Evolutionary conservation across 92 coral and sea anemone species (phyloP), one percentile per base, ranked within the genome.

Genomic region (Phenganax subtilis): DNA sequence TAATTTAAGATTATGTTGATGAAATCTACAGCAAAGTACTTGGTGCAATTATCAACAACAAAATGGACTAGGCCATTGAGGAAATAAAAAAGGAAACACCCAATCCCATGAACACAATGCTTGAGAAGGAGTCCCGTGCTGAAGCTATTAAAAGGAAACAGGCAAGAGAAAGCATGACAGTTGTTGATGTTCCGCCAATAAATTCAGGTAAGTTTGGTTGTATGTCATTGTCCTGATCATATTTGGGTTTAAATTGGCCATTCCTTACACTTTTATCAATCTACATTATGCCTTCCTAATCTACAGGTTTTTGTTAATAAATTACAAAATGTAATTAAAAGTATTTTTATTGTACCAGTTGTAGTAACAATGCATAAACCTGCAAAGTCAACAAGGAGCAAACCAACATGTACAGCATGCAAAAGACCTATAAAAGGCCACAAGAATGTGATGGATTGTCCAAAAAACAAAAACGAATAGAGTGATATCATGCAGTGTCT

Each of bases 371-470:
- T 25, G 14, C 6, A 25, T 17, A 61, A 61, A 15, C 12, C 67
- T 8, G 67, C n/a, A 5, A 9, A 1, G 4, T 5, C n/a, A 76
- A 57, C 85, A 76, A 55, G 85, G 15, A 85, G 37, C 69, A 47
- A 72, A 66, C 85, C 85, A 47, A 67, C 59, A 15, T 85, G 88
- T 59, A 27, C 72, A 20, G 64, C 54, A 0, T 85, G 88, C 82
- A 85, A 85, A 55, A 60, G 67, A 10, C 87, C 80, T 10, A 84
- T 84, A 81, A 84, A 87, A 66, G 87, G 89, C 7, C 89, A 84
- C 83, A 83, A 87, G 69, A 44, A 57, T 25, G 84, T 83, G 11
- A 69, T 75, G 16, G 72, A 28, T 10, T 86, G 89, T 64, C 89
- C 87, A 6, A 84, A 53, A 87, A 87, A 87, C 54, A 83, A 71